phyloP scores from a whole-genome alignment of 2,888 invertebrate species.

The Tetragonula carbonaria region DNA sequence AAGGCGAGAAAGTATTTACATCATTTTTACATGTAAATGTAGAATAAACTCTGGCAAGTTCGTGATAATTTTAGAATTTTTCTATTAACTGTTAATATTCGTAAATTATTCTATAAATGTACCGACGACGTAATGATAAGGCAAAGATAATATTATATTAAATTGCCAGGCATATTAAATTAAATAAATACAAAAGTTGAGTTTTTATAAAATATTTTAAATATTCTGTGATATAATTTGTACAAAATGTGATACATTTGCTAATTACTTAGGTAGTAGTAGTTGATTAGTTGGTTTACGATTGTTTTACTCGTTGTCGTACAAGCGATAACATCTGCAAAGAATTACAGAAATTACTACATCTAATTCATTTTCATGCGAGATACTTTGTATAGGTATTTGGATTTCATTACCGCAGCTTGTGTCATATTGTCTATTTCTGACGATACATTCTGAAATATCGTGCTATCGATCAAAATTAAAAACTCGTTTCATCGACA shows the following conservation, averaged over 20 bases:
- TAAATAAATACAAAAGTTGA: no score
- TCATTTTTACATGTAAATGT: constrained; percentile 53
- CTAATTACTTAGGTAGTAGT: no score
- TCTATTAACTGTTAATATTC: neutral
- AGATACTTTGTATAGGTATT: neutral
- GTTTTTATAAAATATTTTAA: no score
- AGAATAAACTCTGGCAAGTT: neutral
- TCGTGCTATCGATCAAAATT: neutral
- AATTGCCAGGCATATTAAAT: no score
- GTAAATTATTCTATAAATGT: neutral
- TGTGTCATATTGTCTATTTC: neutral
- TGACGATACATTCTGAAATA: neutral
- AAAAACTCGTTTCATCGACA: neutral
- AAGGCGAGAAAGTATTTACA: constrained; percentile 5
- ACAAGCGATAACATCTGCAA: no score
- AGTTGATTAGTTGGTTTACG: no score
- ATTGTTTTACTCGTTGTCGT: no score
- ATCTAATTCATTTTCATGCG: no score
- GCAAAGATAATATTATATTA: no score
- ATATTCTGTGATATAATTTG: no score
- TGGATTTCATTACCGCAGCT: neutral
- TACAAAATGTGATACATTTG: no score
- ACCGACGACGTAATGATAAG: neutral
- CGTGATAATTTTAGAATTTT: neutral
- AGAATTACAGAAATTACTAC: no score